These are phyloP conservation scores for Pangasius larnaudii DNA, from an alignment of 2,797 vertebrate species.

Conservation along the genomic window DNA sequence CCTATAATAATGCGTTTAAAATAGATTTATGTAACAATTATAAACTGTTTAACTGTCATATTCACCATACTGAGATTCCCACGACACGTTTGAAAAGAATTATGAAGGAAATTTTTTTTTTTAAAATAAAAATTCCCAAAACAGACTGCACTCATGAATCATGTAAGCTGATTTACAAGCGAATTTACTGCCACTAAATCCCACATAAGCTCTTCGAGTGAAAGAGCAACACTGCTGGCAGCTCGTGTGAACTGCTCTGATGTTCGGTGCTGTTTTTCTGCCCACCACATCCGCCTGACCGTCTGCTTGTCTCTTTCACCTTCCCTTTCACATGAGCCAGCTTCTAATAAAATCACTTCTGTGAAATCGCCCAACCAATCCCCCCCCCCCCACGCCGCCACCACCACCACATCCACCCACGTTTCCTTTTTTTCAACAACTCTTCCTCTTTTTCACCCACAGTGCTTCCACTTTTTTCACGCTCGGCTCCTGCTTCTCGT, in stretches of 20 bases:
- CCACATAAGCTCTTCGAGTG: neutral
- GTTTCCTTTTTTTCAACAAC: constrained; percentile 62
- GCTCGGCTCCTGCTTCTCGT: constrained; percentile 2
- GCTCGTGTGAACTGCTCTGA: neutral
- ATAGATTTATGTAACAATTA: neutral
- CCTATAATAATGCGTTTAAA: neutral
- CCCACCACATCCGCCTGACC: constrained; percentile 70
- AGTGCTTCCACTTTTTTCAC: constrained; percentile 68
- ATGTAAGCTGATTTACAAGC: neutral
- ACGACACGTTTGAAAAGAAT: neutral
- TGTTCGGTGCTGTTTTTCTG: constrained; percentile 37
- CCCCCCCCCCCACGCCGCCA: neutral
- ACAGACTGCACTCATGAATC: neutral
- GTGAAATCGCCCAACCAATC: constrained; percentile 6
- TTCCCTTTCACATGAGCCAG: constrained; percentile 64
- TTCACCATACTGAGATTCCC: neutral
- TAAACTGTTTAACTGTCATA: neutral
- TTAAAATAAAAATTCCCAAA: neutral
- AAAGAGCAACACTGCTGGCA: neutral
- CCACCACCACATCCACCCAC: constrained; percentile 25
- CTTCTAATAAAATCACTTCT: constrained; percentile 61
- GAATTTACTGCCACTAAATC: neutral
- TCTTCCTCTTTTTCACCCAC: constrained; percentile 71
- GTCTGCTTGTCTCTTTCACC: constrained; percentile 48
- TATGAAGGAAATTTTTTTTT: neutral